These are phyloP conservation scores for Penelope pileata DNA, from an alignment of 2,113 vertebrate genomes.

Conservation along the genomic window DNA sequence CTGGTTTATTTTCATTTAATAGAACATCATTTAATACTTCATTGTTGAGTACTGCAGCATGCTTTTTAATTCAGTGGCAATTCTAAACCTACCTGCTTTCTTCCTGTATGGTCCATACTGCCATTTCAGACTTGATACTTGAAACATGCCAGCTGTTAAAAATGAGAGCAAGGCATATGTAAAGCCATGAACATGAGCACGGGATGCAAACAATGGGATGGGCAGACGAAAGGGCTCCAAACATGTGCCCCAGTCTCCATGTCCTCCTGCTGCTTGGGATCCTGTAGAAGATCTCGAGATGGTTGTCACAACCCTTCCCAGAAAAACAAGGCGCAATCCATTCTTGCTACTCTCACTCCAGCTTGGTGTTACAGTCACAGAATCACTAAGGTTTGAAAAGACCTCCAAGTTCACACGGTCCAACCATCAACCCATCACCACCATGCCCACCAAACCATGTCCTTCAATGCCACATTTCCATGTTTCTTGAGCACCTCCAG, in stretches of 20 bases:
- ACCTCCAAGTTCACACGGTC: too few relatives aligned
- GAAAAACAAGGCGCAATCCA: neutral
- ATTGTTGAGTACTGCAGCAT: neutral
- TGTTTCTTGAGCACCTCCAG: too few relatives aligned
- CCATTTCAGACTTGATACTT: neutral
- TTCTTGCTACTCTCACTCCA: neutral
- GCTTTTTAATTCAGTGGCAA: neutral
- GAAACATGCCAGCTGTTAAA: neutral
- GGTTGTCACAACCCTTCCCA: neutral
- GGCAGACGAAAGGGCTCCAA: neutral
- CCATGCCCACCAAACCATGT: too few relatives aligned
- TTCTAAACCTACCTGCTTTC: neutral
- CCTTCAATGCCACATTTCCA: too few relatives aligned
- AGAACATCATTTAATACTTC: neutral
- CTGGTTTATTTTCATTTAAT: neutral
- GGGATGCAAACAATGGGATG: neutral
- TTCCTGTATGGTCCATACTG: accelerated
- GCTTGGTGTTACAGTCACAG: too few relatives aligned
- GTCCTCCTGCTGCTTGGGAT: neutral
- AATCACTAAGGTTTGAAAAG: too few relatives aligned
- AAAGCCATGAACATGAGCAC: neutral
- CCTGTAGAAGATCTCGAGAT: neutral
- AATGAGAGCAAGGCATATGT: neutral
- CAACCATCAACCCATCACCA: too few relatives aligned
- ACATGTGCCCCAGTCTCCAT: neutral